Evolutionary conservation across 2,797 vertebrate genomes (phyloP).

Genomic region (Spea hammondii): DNA sequence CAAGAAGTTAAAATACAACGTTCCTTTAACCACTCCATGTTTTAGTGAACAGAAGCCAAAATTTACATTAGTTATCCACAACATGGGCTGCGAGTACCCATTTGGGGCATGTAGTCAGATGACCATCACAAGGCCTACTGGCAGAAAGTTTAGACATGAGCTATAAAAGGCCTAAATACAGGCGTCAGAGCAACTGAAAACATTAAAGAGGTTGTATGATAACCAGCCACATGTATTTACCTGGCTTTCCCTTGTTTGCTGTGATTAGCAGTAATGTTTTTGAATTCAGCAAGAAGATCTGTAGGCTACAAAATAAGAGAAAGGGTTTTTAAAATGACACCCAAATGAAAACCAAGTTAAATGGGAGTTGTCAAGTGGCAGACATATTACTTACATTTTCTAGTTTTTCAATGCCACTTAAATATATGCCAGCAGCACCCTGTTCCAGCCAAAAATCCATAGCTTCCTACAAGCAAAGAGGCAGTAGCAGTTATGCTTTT

Average conservation of each 20-base stretch:
- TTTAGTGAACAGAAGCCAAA: too few species aligned
- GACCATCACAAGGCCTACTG: too few species aligned
- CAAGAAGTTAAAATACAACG: too few species aligned
- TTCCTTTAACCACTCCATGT: too few species aligned
- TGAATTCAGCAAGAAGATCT: conserved; percentile 56
- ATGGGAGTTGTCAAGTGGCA: neutral
- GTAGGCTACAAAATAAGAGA: conserved; percentile 44
- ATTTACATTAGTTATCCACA: too few species aligned
- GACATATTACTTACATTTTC: conserved; percentile 42
- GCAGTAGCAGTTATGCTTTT: neutral
- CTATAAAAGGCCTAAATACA: too few species aligned
- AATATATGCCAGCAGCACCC: conserved; percentile 77
- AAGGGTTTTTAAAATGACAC: neutral
- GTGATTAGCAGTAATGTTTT: conserved; percentile 62
- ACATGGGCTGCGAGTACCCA: too few species aligned
- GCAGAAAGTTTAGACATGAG: too few species aligned
- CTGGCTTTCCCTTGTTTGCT: conserved; percentile 53
- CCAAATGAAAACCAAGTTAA: neutral
- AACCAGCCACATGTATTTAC: conserved; percentile 31
- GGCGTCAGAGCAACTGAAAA: too few species aligned
- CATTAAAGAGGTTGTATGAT: too few species aligned
- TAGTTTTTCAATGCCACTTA: conserved; percentile 59
- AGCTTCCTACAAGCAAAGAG: conserved; percentile 63
- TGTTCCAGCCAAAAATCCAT: conserved; percentile 70
- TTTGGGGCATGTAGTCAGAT: too few species aligned